A percentile compares a stretch with the other conserved stretches of the same genome.
These are phyloP conservation scores for Dermolepida albohirtum DNA, from an alignment of 2,888 invertebrate genomes.

Conservation along the genomic window DNA sequence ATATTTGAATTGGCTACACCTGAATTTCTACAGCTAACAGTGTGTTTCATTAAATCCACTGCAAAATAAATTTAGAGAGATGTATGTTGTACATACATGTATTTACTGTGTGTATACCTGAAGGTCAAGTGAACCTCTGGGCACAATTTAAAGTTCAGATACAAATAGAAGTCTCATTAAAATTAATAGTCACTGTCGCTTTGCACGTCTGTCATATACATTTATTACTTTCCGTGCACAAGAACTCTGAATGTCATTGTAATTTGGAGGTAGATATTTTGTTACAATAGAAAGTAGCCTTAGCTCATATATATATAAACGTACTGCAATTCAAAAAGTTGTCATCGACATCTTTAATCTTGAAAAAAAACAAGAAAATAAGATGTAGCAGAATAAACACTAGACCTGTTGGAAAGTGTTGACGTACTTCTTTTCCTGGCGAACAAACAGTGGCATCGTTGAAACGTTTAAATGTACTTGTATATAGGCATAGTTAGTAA, in stretches of 20 bases:
- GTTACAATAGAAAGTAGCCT: background rate
- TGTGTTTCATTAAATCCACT: too few species aligned
- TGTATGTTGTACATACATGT: background rate
- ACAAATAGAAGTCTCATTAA: conserved; percentile 27
- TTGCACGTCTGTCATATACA: conserved; percentile 1
- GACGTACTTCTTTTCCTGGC: too few species aligned
- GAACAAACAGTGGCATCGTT: too few species aligned
- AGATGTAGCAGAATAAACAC: too few species aligned
- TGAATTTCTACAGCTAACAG: too few species aligned
- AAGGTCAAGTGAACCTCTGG: conserved; percentile 20
- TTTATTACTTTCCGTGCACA: background rate
- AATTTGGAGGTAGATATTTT: background rate
- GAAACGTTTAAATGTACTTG: too few species aligned
- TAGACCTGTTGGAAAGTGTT: too few species aligned
- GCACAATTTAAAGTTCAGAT: conserved; percentile 15
- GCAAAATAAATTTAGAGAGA: too few species aligned
- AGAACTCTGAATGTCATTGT: background rate
- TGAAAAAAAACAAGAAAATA: too few species aligned
- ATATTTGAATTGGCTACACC: too few species aligned
- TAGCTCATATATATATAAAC: background rate
- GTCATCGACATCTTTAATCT: background rate
- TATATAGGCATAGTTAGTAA: too few species aligned
- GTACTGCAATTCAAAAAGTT: background rate
- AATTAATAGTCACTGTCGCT: conserved; percentile 25
- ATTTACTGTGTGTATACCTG: conserved; percentile 15